These are phyloP conservation scores for Pangasius sanitwongsei DNA, from an alignment of 2,797 vertebrate species.

Conservation along the genomic window DNA sequence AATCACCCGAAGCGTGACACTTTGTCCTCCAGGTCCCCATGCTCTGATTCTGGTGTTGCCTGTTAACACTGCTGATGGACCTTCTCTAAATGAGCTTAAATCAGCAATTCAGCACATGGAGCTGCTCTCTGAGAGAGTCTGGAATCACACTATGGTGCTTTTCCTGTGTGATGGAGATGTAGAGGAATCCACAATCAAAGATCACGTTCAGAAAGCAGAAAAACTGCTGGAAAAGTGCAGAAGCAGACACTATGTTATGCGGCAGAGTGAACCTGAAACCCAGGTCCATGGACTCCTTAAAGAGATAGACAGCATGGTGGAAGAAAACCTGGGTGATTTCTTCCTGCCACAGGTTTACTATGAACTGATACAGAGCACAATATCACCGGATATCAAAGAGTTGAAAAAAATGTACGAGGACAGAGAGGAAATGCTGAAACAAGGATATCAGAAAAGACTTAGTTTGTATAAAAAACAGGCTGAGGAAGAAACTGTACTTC, in stretches of 20 bases:
- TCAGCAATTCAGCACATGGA: background rate
- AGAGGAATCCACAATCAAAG: background rate
- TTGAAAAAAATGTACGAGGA: background rate
- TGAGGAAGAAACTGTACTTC: background rate
- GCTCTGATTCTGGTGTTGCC: conserved; percentile 46
- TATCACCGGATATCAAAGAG: background rate
- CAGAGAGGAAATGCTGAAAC: conserved; percentile 30
- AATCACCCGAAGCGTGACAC: conserved; percentile 18
- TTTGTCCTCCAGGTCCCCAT: conserved; percentile 52
- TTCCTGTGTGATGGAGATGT: conserved; percentile 39
- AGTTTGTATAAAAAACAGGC: background rate
- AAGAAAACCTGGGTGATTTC: conserved; percentile 31
- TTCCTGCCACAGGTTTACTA: conserved; percentile 36
- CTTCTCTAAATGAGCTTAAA: background rate
- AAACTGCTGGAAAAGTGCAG: conserved; percentile 47
- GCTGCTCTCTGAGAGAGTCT: conserved; percentile 41
- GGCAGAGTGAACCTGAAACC: background rate
- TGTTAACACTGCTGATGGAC: background rate
- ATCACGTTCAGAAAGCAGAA: conserved; percentile 22
- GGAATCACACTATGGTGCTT: conserved; percentile 49
- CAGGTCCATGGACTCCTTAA: conserved; percentile 8
- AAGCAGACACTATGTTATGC: conserved; percentile 21
- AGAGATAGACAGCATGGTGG: conserved; percentile 39
- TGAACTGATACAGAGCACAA: background rate
- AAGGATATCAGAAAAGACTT: background rate